Evolutionary conservation across 2,113 vertebrate species (phyloP).

Genomic region (Actenoides hombroni): DNA sequence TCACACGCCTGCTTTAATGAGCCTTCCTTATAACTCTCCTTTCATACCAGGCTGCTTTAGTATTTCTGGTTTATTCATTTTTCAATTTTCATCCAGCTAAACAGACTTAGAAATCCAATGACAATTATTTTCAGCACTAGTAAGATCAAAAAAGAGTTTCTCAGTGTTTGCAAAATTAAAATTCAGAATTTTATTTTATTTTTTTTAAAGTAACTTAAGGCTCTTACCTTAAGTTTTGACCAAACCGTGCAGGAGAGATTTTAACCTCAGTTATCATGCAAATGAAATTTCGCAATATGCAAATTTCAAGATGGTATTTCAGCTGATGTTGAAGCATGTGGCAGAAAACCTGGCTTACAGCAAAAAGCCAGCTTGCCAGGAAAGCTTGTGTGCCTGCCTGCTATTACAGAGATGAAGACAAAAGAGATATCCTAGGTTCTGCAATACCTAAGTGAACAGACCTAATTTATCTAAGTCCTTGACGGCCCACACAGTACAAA

Average conservation of each 20-base stretch:
- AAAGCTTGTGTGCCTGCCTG: neutral
- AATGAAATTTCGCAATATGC: neutral
- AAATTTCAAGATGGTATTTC: constrained; percentile 30
- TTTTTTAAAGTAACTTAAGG: neutral
- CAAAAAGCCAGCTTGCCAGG: neutral
- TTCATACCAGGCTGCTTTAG: neutral
- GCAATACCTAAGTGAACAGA: constrained; percentile 31
- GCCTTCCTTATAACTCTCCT: neutral
- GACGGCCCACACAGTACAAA: neutral
- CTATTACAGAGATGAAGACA: neutral
- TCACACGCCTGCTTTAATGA: neutral
- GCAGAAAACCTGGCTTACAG: constrained; percentile 25
- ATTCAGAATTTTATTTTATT: neutral
- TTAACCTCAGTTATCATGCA: neutral
- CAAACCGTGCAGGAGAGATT: neutral
- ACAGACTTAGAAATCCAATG: neutral
- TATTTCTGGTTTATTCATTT: neutral
- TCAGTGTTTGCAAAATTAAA: neutral
- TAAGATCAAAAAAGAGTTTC: neutral
- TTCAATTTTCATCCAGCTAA: neutral
- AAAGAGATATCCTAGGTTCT: neutral
- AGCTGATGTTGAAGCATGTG: constrained; percentile 5
- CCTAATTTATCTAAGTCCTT: constrained; percentile 29
- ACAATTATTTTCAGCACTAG: neutral
- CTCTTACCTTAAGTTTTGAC: constrained; percentile 14